Base-by-base conservation (phyloP, 2,113 vertebrate species). In the Girardinichthys multiradiatus region DNA sequence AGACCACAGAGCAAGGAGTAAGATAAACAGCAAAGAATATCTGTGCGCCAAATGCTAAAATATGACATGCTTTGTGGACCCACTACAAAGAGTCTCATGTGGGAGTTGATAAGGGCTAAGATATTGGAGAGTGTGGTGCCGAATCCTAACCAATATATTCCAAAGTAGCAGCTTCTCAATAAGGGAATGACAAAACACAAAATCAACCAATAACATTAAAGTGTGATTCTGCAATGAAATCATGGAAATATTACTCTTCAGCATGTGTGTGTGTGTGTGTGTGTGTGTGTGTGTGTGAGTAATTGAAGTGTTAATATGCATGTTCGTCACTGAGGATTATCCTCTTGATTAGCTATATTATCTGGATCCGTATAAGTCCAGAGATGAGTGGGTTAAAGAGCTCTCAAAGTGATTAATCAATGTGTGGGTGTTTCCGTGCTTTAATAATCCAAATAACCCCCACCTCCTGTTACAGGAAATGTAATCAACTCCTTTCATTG, bases 371-470 rank as follows among this genome's bases (percentile, higher is more conserved):
- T 80, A 67, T 83, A 82, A 87, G 81, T 86, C 68, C 68, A 81
- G 74, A 81, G 82, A 82, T 76, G 88, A 91, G 91, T 92, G 87
- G 82, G 86, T 89, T 90, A 85, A 86, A 89, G 87, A 88, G 87
- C 86, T 88, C 83, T 86, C 72, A 26, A 13, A 57, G 73, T 86
- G 84, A 91, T 89, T 86, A 89, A 57, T 66, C 76, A 76, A 48
- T 39, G 62, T 64, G 84, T 88, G 80, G 87, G 85, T n/a, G 66
- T 80, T 83, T 68, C 73, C 64, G 54, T 66, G 68, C 76, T 82
- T 74, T 64, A 75, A 81, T 87, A 74, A 91, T 74, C 45, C 60
- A 35, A 64, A 60, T 57, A 2, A 64, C 57, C 59, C n/a, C 54
- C 62, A 64, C 39, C 57, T 58, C 54, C 61, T 33, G 31, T 61